Evolutionary conservation across 2,797 vertebrate species (phyloP), one percentile per base, ranked within the genome.

Genomic region (Microtus agrestis): DNA sequence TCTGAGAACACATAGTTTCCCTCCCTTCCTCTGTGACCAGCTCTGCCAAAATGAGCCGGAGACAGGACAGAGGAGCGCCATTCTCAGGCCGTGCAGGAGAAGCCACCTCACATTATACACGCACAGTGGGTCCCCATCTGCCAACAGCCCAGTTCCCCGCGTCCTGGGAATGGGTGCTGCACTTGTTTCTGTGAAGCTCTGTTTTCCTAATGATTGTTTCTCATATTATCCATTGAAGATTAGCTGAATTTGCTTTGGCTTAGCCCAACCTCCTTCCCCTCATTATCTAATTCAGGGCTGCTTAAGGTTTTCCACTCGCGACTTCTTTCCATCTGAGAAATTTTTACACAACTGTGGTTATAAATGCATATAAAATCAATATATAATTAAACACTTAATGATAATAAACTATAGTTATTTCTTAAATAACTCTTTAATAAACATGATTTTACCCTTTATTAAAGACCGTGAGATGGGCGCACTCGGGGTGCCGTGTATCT

Each of bases 1-100:
- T 74, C 65, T 69, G 15, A 78, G 56, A 74, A 14, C 6, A 48
- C 40, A 73, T 43, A 0, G n/a, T 9, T 51, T 73, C 31, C 65
- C 29, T 37, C 34, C 84, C 65, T 40, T 77, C 54, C 37, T 17
- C 37, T 34, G 6, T n/a, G 37, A 31, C 69, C 34, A 7, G 23
- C 40, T 76, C 74, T 31, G 61, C 19, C 25, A n/a, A 67, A 14
- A 59, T n/a, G 74, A 10, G 1, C 0, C 5, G 10, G 11, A 63
- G 21, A 17, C 27, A 17, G 0, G 31, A 8, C 21, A 5, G 2
- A 37, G 34, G 54, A 67, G 51, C 4, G 2, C 7, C 37, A 4
- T 56, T 34, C 48, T 54, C 51, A 8, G 14, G 46, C 23, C 21
- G 1, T 46, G 34, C 6, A 27, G 46, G 65, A 65, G 81, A 21